These are phyloP conservation scores for Noctua janthe DNA, from an alignment of 2,888 invertebrate species.

Conservation along the genomic window DNA sequence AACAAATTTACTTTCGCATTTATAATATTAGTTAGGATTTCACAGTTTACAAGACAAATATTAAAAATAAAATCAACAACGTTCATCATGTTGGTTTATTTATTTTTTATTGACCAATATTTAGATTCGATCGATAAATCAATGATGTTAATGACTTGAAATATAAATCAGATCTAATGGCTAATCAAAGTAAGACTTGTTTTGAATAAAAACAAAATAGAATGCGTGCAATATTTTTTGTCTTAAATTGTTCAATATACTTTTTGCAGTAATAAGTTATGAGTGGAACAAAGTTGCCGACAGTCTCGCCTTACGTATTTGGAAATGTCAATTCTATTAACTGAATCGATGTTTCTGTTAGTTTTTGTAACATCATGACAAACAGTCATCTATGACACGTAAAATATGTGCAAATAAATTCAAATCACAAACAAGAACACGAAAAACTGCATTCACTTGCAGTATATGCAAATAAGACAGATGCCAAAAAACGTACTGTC, in stretches of 20 bases:
- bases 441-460: constrained; percentile 20
- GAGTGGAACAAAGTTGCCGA: constrained; percentile 49
- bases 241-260: constrained; percentile 40
- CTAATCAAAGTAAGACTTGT: constrained; percentile 39
- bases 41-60: constrained; percentile 8
- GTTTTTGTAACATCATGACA: constrained; percentile 14
- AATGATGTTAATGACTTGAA: constrained; percentile 56
- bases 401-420: constrained; percentile 9
- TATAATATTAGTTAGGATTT: background rate
- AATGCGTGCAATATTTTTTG: constrained; percentile 44
- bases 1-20: too few relatives aligned
- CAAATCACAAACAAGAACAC: background rate
- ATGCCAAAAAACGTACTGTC: constrained; percentile 20
- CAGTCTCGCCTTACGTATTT: background rate
- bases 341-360: constrained; percentile 9
- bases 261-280: constrained; percentile 51
- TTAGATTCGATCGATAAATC: constrained; percentile 53
- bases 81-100: constrained; percentile 20
- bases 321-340: constrained; percentile 42
- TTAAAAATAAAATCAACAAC: constrained; percentile 27
- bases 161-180: constrained; percentile 62
- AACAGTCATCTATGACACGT: constrained; percentile 6
- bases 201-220: constrained; percentile 35
- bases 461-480: constrained; percentile 35
- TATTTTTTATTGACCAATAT: constrained; percentile 42